Evolutionary conservation across 2,113 vertebrate genomes (phyloP), one percentile per base, ranked within the genome.

Genomic region (Brachionichthys hirsutus): DNA sequence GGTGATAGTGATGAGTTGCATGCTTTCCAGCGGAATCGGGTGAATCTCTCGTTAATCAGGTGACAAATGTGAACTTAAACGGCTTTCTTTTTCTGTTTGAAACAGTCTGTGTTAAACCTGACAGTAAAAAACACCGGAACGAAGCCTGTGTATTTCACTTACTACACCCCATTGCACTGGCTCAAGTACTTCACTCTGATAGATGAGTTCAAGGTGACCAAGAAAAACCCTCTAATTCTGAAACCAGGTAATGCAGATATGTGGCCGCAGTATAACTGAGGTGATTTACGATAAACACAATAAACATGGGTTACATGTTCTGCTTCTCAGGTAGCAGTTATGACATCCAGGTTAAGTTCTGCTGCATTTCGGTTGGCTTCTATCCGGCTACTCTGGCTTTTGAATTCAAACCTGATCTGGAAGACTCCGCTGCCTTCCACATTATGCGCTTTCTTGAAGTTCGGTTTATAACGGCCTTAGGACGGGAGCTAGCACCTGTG

Each of bases 371-470:
- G 10, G 88, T 92, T 0, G 95, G 95, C 11, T 90, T 78, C 83
- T 94, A 92, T 77, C 81, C 46, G 0, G 69, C 85, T 3, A 82
- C 84, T 0, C 19, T 99, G 75, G 58, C 88, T 18, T 93, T 95
- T 2, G 82, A 94, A 57, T 95, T 96, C 85, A 84, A 70, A 75
- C 78, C 78, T 62, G 85, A 91, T 67, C 67, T 56, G 0, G 30
- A 46, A 44, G 1, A 63, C n/a, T 35, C 64, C 65, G 16, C 56
- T 4, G 30, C 75, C 0, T 98, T 98, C 89, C 79, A 86, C 83
- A 94, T 98, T 7, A 76, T 92, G 16, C 92, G 95, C 49, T 90
- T 78, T 6, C 3, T 99, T 3, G 90, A 93, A 4, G 92, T 89
- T 0, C 0, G 87, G 0, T 90, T 77, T 0, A 77, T 81, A 36